Conservation (phyloP, 2,888 invertebrate genomes). For the Ochropleura plecta region DNA sequence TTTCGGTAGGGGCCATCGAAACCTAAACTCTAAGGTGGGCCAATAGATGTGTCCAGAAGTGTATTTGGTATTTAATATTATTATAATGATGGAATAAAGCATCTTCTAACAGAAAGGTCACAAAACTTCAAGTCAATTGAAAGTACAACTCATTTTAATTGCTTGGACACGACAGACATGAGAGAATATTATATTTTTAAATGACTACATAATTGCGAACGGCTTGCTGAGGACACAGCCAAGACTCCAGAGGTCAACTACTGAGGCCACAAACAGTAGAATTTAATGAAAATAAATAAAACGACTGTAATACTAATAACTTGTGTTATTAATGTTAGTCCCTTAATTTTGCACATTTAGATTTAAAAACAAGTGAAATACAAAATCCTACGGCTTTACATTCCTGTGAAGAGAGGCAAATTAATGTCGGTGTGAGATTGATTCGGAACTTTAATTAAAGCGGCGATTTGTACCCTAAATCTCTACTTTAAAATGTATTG, state of each 20-base stretch:
- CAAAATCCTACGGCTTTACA: not conserved
- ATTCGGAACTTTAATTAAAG: slow-evolving; percentile 29
- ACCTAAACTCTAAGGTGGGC: no score
- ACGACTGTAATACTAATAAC: not conserved
- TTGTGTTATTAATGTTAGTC: not conserved
- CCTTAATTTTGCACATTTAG: not conserved
- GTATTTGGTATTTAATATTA: not conserved
- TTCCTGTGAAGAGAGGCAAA: not conserved
- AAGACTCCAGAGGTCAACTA: slow-evolving; percentile 45
- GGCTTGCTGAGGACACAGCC: slow-evolving; percentile 31
- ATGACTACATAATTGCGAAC: slow-evolving; percentile 24
- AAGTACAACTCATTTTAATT: slow-evolving; percentile 23
- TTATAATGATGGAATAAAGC: not conserved
- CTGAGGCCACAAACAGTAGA: slow-evolving; percentile 24
- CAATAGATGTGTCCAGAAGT: no score
- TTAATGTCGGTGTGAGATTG: slow-evolving; percentile 13
- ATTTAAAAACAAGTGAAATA: not conserved
- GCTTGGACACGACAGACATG: slow-evolving; percentile 3
- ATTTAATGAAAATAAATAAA: slow-evolving; percentile 15
- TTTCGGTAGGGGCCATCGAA: no score
- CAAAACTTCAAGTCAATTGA: slow-evolving; percentile 3
- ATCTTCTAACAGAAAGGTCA: not conserved
- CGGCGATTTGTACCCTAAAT: not conserved
- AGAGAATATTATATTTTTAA: slow-evolving; percentile 25
- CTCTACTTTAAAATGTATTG: slow-evolving; percentile 1